phyloP scores from a whole-genome alignment of 2,113 vertebrate genomes.

The Elephas maximus region DNA sequence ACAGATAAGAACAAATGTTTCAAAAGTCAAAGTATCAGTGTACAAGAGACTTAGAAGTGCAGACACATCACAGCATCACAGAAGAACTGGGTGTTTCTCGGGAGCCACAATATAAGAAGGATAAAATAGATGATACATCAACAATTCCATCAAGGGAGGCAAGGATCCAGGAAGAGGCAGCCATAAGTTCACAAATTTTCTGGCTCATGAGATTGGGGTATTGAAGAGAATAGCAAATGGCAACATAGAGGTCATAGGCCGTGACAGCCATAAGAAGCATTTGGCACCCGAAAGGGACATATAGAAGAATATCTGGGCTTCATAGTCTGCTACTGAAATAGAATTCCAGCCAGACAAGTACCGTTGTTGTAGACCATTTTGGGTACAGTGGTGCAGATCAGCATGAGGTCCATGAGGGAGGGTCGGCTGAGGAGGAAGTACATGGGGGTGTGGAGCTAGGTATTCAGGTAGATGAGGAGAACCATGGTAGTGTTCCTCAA shows the following conservation, averaged over 20 bases:
- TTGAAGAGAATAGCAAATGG: slow-evolving; percentile 75
- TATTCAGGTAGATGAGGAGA: slow-evolving; percentile 69
- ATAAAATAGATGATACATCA: background rate
- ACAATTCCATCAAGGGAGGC: background rate
- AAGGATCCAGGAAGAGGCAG: background rate
- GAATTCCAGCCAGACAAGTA: background rate
- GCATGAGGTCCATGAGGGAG: slow-evolving; percentile 53
- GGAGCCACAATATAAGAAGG: background rate
- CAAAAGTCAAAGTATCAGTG: background rate
- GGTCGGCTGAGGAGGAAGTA: slow-evolving; percentile 81
- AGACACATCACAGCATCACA: slow-evolving; percentile 67
- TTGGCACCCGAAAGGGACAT: background rate
- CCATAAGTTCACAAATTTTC: background rate
- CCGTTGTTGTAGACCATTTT: slow-evolving; percentile 59
- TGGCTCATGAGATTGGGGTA: slow-evolving; percentile 72
- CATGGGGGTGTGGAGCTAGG: slow-evolving; percentile 79
- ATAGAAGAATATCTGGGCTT: slow-evolving; percentile 60
- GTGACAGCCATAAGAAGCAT: slow-evolving; percentile 36
- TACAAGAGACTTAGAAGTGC: slow-evolving; percentile 55
- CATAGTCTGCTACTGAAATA: slow-evolving; percentile 34
- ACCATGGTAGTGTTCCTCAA: slow-evolving; percentile 31
- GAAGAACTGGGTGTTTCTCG: slow-evolving; percentile 55
- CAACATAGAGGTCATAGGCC: slow-evolving; percentile 56
- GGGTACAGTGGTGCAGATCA: slow-evolving; percentile 75
- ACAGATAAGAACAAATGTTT: fast-evolving